Base-by-base conservation (phyloP, 1,140 invertebrate species). In the Ceratoteleas bidentatus region DNA sequence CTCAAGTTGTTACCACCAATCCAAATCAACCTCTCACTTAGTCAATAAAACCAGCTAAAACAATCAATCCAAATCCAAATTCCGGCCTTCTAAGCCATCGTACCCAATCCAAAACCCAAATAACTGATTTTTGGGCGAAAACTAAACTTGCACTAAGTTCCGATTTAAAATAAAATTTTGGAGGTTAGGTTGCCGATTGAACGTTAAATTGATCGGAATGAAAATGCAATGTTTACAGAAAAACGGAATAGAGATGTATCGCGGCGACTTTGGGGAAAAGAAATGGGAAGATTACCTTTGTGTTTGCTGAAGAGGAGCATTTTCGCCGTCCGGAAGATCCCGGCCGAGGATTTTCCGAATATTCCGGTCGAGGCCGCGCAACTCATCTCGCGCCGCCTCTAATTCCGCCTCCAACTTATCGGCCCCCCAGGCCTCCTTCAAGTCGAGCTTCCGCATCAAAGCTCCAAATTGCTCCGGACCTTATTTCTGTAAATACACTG, bases 321-420 rank as follows among this genome's bases (percentile, higher is more conserved):
- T 91, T 85, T 91, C 91, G 0, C 86, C 87, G 10, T 92, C 90
- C 66, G 91, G 89, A 16, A 91, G 85, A 86, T 92, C 91, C 36
- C 90, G 89, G 53, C 91, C 91, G 14, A 91, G 81, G 40, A 92
- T 92, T 83, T 92, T 92, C n/a, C 90, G 84, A 60, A 92, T 92
- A 83, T 89, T 90, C 9, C 84, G 86, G 61, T 92, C 91, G 6
- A 91, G 86, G 32, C 88, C 90, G 49, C 90, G 85, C 7, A 91
- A 84, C 33, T 87, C 88, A 80, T 92, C 90, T 2, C 90, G 86
- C 14, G 91, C 91, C 0, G 87, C 85, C 78, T 91, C 90, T 24
- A 91, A 84, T 65, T 91, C 85, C 13, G 90, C 89, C 50, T 91
- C 90, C 50, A 91, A 80, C 34, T 86, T 89, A 4, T 91, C 89